Evolutionary conservation across 1,140 invertebrate genomes (phyloP), one percentile per base, ranked within the genome.

Genomic region (Cyclina sinensis): DNA sequence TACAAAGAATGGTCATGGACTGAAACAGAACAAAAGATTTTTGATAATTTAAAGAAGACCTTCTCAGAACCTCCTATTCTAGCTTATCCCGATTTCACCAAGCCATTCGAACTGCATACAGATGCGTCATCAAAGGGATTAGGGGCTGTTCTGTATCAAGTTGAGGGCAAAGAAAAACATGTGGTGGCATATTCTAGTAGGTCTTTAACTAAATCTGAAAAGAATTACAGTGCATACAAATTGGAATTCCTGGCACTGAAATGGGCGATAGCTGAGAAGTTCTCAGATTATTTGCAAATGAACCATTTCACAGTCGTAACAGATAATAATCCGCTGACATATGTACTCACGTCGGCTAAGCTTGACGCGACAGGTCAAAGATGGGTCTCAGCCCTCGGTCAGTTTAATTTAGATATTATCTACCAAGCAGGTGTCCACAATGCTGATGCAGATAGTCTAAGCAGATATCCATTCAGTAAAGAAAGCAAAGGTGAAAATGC

Each of bases 191-290:
- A n/a, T n/a, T n/a, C n/a, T n/a, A n/a, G n/a, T n/a, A n/a, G n/a
- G n/a, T n/a, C n/a, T n/a, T n/a, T n/a, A n/a, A n/a, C n/a, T n/a
- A n/a, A n/a, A n/a, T n/a, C n/a, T n/a, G n/a, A n/a, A n/a, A n/a
- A n/a, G n/a, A n/a, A n/a, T n/a, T n/a, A n/a, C n/a, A n/a, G n/a
- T n/a, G n/a, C n/a, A n/a, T n/a, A n/a, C n/a, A n/a, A n/a, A n/a
- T n/a, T n/a, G n/a, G n/a, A n/a, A n/a, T n/a, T n/a, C n/a, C n/a
- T n/a, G n/a, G n/a, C n/a, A n/a, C 27, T 83, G 21, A 86, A 86
- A 43, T 86, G 84, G 73, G 84, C 84, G 0, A 30, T 86, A 5
- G 48, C 84, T 35, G 84, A 86, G 54, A 86, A 78, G 30, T 86
- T 59, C 43, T 24, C 14, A 21, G 74, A 86, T 48, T 86, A 86